Percentiles rank a stretch among this genome's conserved stretches.
Evolutionary conservation across 2,888 invertebrate genomes (phyloP).

Genomic region (Glyphotaelius pellucidus): DNA sequence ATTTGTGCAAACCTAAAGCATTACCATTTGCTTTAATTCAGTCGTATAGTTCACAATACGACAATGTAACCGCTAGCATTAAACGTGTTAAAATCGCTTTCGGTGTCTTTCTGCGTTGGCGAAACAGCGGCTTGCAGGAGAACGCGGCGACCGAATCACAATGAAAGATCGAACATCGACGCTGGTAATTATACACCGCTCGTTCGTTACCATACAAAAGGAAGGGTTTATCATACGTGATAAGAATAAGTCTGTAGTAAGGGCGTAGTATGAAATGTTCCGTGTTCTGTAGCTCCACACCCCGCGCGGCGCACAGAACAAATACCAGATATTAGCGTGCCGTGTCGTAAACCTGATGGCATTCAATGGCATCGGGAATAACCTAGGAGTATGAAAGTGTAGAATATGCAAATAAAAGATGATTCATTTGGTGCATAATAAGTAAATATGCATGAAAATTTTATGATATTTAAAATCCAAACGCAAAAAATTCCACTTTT

Average conservation of each 20-base stretch:
- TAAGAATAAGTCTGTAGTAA: constrained; percentile 49
- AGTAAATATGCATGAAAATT: not conserved
- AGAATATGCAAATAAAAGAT: not conserved
- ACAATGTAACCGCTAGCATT: not conserved
- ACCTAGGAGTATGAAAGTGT: not conserved
- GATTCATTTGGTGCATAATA: not conserved
- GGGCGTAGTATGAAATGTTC: constrained; percentile 55
- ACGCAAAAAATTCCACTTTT: not conserved
- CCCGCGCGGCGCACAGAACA: constrained; percentile 38
- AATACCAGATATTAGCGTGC: constrained; percentile 58
- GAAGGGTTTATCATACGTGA: constrained; percentile 62
- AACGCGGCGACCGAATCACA: constrained; percentile 45
- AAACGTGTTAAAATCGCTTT: not conserved
- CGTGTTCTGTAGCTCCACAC: constrained; percentile 43
- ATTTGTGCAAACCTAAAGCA: not conserved
- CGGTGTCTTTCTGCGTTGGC: not conserved
- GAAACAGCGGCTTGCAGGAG: not conserved
- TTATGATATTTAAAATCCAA: not conserved
- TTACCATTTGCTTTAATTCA: not conserved
- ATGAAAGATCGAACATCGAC: constrained; percentile 53
- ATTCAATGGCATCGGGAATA: constrained; percentile 19
- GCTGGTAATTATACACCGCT: constrained; percentile 60
- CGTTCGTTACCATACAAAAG: constrained; percentile 57
- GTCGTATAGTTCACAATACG: not conserved
- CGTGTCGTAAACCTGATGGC: constrained; percentile 50